Conservation (phyloP, 2,888 invertebrate genomes). For the Lithophane ornitopus region DNA sequence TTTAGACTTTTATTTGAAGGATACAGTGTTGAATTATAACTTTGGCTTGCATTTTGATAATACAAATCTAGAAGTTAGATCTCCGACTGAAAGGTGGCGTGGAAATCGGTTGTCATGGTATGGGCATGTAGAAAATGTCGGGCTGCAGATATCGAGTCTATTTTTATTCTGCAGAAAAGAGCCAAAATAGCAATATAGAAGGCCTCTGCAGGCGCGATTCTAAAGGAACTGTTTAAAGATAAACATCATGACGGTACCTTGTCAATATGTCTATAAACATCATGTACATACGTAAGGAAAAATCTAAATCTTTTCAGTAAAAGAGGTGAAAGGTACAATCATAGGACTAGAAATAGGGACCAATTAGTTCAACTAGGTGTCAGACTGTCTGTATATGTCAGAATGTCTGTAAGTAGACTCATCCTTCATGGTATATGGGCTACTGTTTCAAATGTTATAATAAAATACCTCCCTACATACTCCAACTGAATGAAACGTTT, state of each 20-base stretch:
- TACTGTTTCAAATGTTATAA: too few species aligned
- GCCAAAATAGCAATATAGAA: not conserved
- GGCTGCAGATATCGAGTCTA: not conserved
- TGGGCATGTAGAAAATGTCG: too few species aligned
- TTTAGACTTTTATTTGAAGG: constrained; percentile 44
- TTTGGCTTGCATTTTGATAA: constrained; percentile 5
- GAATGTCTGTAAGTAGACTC: too few species aligned
- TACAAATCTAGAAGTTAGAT: not conserved
- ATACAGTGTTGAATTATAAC: constrained; percentile 28
- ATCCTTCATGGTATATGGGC: too few species aligned
- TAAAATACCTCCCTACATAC: too few species aligned
- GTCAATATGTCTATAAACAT: not conserved
- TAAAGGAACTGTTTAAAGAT: not conserved
- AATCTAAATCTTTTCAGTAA: too few species aligned
- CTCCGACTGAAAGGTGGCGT: not conserved
- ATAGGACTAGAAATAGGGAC: too few species aligned
- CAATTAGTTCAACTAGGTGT: too few species aligned
- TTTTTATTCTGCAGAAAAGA: not conserved
- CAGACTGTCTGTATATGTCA: too few species aligned
- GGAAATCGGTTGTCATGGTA: not conserved
- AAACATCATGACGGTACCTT: not conserved
- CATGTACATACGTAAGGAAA: too few species aligned
- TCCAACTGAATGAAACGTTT: too few species aligned
- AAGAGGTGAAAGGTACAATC: too few species aligned
- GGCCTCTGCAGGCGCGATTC: not conserved